phyloP scores from a whole-genome alignment of 2,113 vertebrate genomes.

The Alouatta palliata region DNA sequence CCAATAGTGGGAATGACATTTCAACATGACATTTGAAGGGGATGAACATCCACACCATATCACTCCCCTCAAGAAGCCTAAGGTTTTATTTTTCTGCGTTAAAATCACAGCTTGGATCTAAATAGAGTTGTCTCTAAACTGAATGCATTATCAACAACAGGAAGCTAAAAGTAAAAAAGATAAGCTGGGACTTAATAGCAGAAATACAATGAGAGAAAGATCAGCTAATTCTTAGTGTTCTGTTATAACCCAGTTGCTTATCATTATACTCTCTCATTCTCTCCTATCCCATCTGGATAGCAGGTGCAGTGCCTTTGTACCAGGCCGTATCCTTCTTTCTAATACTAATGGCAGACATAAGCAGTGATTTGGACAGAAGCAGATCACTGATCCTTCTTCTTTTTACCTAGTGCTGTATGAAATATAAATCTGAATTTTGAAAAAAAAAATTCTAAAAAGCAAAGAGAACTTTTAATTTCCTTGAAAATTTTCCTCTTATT shows the following conservation, averaged over 20 bases:
- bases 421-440: neutral
- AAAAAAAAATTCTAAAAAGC: neutral
- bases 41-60: too few species aligned
- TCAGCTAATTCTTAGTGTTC: neutral
- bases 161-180: conserved; percentile 28
- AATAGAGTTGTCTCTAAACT: neutral
- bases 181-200: neutral
- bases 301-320: fast-evolving
- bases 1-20: too few species aligned
- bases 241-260: neutral
- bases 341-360: neutral
- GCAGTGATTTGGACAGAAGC: neutral
- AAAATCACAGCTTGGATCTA: neutral
- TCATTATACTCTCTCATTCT: neutral
- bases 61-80: neutral
- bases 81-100: neutral
- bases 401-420: neutral
- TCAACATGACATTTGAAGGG: too few species aligned
- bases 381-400: neutral
- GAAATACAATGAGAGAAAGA: neutral
- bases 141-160: neutral
- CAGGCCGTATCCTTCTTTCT: neutral
- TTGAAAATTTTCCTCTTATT: neutral
- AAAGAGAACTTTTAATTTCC: neutral
- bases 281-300: neutral